phyloP scores from a whole-genome alignment of 2,797 vertebrate species.

The Champsocephalus gunnari region DNA sequence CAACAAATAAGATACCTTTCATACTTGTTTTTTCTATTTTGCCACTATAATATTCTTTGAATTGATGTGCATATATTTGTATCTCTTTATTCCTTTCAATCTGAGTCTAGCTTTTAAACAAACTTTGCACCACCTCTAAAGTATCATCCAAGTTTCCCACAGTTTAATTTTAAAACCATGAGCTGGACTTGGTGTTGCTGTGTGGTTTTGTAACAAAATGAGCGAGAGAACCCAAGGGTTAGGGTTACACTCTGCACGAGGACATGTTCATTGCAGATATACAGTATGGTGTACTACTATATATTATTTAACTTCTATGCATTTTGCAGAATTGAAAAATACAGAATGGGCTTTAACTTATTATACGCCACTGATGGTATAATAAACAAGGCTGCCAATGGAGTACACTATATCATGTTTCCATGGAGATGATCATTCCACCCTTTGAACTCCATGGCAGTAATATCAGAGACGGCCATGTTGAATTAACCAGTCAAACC shows the following conservation, averaged over 20 bases:
- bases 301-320: constrained; percentile 70
- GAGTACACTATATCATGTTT: constrained; percentile 1
- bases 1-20: too few species aligned
- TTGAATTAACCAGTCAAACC: constrained; percentile 22
- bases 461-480: constrained; percentile 1
- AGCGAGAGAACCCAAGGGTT: constrained; percentile 16
- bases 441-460: constrained; percentile 25
- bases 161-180: not conserved
- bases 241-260: constrained; percentile 6
- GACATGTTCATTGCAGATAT: constrained; percentile 48
- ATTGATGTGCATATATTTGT: not conserved
- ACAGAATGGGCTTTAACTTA: constrained; percentile 47
- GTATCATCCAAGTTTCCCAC: not conserved
- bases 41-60: not conserved
- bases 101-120: not conserved
- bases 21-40: not conserved
- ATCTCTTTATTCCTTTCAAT: not conserved
- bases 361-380: constrained; percentile 1
- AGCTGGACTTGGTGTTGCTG: not conserved
- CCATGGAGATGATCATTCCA: constrained; percentile 3
- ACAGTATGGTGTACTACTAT: constrained; percentile 59
- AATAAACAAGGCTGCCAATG: constrained; percentile 3
- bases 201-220: constrained; percentile 16
- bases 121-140: not conserved
- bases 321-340: constrained; percentile 52